Conservation (phyloP, 2,797 vertebrate species). For the Hafferia zeledoni region DNA sequence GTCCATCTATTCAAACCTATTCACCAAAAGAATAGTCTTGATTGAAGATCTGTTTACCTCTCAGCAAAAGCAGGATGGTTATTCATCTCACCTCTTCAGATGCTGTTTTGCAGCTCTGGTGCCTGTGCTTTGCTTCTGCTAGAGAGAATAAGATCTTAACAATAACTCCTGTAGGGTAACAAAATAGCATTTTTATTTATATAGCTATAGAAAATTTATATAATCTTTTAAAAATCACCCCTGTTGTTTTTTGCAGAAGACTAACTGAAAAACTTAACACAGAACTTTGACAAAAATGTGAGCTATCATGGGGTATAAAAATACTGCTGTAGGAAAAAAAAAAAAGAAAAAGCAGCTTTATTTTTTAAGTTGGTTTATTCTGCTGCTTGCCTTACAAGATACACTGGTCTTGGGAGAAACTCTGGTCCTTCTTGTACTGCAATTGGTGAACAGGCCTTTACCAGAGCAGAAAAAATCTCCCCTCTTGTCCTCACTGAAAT, state of each 20-base stretch:
- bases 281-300: background rate
- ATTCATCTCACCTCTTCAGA: background rate
- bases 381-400: background rate
- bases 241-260: background rate
- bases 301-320: background rate
- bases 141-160: background rate
- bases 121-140: background rate
- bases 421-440: background rate
- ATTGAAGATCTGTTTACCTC: background rate
- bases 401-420: background rate
- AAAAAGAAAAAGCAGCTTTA: background rate
- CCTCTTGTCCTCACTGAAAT: background rate
- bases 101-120: background rate
- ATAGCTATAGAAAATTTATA: background rate
- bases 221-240: background rate
- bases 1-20: background rate
- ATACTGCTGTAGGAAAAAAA: background rate
- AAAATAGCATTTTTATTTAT: background rate
- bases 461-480: background rate
- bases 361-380: background rate
- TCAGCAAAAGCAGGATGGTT: too few relatives aligned
- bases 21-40: background rate
- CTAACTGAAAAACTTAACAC: background rate
- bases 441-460: background rate
- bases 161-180: background rate